Base-by-base conservation (phyloP, 2,797 vertebrate species). In the Tarsius wallacei region DNA sequence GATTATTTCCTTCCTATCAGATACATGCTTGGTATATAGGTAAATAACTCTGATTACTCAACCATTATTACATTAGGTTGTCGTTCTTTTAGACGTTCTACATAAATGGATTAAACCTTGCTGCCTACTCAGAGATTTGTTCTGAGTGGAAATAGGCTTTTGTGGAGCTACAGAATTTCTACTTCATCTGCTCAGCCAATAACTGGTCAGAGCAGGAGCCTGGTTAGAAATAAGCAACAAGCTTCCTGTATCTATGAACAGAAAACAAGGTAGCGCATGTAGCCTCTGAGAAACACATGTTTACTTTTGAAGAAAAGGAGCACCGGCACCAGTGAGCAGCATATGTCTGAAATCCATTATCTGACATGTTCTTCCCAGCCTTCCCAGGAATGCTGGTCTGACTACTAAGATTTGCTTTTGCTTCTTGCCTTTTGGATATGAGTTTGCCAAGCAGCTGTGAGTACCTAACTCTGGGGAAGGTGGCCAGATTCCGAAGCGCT, bases 401-500 rank as follows among this genome's bases (percentile, higher is more conserved):
- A 81, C 96, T 98, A 15, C 97, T 98, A 97, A 97, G 94, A 86
- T 96, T 90, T 82, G 71, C 76, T 96, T 97, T 76, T 47, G 74
- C 93, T 97, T 93, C 96, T 96, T 98, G 97, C 88, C 91, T 61
- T 96, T 97, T 83, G 97, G 96, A 98, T 98, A 99, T 99, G 99
- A 99, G 99, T 99, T 99, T 99, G 97, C 99, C 99, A 61, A 98
- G 99, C 96, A 99, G 98, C 98, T 99, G 99, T 97, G 99, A 99
- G 91, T 99, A 99, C 98, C 98, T 99, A 70, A 99, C 99, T 95
- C 97, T 99, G 99, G 99, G 99, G 98, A 99, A 98, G 98, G 99
- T 99, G 96, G 98, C 99, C 90, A 99, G 99, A 97, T 99, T 99
- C 98, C 99, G 99, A 96, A 99, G 99, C 53, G 98, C 99, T 98